phyloP scores from a whole-genome alignment of 2,113 vertebrate species.

The Barbus barbus region DNA sequence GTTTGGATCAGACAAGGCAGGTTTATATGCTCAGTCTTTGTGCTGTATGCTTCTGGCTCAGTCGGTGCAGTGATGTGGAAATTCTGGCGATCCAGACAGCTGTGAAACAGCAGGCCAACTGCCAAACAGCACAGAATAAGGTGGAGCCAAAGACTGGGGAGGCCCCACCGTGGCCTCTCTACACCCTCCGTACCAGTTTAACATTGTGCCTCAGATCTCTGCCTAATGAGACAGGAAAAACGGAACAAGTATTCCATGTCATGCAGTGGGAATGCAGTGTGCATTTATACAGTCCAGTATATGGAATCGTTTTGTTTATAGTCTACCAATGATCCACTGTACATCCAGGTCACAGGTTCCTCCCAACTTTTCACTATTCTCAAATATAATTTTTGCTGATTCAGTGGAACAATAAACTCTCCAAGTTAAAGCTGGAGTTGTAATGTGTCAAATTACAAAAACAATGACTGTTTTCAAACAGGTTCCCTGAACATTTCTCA shows the following conservation, averaged over 20 bases:
- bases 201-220: conserved; percentile 13
- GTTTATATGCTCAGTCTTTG: conserved; percentile 4
- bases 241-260: conserved; percentile 10
- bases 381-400: not conserved
- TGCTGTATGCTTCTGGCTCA: conserved; percentile 22
- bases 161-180: conserved; percentile 1
- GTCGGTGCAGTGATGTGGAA: conserved; percentile 33
- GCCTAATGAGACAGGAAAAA: conserved; percentile 33
- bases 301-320: not conserved
- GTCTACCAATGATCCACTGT: not conserved
- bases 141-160: not conserved
- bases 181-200: not conserved
- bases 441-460: not conserved
- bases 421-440: not conserved
- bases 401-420: not conserved
- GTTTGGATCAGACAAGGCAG: not conserved
- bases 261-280: not conserved
- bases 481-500: not conserved
- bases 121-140: conserved; percentile 25
- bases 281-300: not conserved
- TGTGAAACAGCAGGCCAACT: conserved; percentile 34
- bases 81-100: conserved; percentile 43
- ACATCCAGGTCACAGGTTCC: not conserved
- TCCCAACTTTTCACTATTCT: not conserved
- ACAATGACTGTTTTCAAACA: not conserved